Base-by-base conservation (phyloP, 2,888 invertebrate genomes). In the Chaitophorus viminalis region DNA sequence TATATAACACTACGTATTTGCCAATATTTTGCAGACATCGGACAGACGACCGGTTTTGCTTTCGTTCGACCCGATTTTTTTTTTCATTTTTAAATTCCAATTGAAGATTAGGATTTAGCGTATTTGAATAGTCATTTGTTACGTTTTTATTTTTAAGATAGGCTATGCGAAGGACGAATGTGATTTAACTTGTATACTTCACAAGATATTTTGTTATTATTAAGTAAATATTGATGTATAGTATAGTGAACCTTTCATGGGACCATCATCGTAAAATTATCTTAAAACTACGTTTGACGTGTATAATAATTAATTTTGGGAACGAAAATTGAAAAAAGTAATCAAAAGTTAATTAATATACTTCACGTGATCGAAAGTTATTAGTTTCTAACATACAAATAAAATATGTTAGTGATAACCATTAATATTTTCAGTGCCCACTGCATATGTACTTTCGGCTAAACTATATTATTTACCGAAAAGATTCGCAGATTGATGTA, bases 41-140 rank as follows among this genome's bases (percentile, higher is more conserved):
- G 78, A 79, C 78, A 39, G 78, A 54, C 54, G 86, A 86, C 86
- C 86, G 78, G 86, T 86, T 86, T 85, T 77, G 65, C 85, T 85
- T 85, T 86, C 78, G 21, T 86, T 36, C 78, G 78, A 86, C 78
- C 77, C 52, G 78, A 85, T 77, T 77, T 75, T 65, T n/a, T 65
- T n/a, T 65, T 25, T 25, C 33, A 68, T 72, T 74, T 54, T 79
- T 33, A 78, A 36, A 79, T 79, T 72, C 14, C 33, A 46, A 33
- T 85, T 60, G 33, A 72, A 78, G 72, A 86, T 86, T 86, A 79
- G 70, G 29, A 86, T 86, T 54, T 86, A 72, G 86, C 36, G 36
- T 86, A 70, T 78, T 86, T 79, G 78, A 46, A 85, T 39, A 75
- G 31, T 52, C 46, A 46, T 65, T 75, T 75, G n/a, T 52, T 68